Conservation (phyloP, 2,113 vertebrate species). For the Halichoerus grypus region DNA sequence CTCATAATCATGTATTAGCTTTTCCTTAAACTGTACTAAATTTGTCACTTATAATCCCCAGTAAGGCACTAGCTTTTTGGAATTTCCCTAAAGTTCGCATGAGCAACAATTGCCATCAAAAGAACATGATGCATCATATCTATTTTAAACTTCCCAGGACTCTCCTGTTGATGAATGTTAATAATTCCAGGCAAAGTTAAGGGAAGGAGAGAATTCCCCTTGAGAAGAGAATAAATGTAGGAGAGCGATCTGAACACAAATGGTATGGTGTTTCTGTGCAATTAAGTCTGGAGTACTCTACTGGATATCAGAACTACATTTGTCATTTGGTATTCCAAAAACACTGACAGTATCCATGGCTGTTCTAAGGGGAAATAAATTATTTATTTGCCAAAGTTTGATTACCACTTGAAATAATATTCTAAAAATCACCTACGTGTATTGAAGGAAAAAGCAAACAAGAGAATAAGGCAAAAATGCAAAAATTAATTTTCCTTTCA, state of each 20-base stretch:
- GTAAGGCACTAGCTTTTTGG: background rate
- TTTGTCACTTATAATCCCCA: slow-evolving; percentile 21
- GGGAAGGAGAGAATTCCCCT: background rate
- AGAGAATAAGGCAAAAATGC: background rate
- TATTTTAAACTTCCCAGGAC: slow-evolving; percentile 6
- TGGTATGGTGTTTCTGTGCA: background rate
- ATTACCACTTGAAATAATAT: slow-evolving; percentile 62
- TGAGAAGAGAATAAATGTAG: slow-evolving; percentile 3
- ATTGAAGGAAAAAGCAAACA: background rate
- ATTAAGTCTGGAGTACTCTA: background rate
- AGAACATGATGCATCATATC: background rate
- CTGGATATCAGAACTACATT: background rate
- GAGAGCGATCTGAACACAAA: background rate
- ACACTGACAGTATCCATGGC: background rate
- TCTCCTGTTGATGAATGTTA: slow-evolving; percentile 26
- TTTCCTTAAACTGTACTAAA: background rate
- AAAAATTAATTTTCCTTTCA: slow-evolving; percentile 36
- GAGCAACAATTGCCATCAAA: background rate
- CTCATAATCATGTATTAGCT: background rate
- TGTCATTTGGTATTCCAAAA: slow-evolving; percentile 42
- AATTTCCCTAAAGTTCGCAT: slow-evolving; percentile 26
- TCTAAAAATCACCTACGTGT: slow-evolving; percentile 14
- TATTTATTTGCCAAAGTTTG: slow-evolving; percentile 32
- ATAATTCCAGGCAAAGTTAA: slow-evolving; percentile 26
- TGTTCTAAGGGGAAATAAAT: slow-evolving; percentile 52